Evolutionary conservation across 2,888 invertebrate species (phyloP).

Genomic region (Limulus polyphemus): DNA sequence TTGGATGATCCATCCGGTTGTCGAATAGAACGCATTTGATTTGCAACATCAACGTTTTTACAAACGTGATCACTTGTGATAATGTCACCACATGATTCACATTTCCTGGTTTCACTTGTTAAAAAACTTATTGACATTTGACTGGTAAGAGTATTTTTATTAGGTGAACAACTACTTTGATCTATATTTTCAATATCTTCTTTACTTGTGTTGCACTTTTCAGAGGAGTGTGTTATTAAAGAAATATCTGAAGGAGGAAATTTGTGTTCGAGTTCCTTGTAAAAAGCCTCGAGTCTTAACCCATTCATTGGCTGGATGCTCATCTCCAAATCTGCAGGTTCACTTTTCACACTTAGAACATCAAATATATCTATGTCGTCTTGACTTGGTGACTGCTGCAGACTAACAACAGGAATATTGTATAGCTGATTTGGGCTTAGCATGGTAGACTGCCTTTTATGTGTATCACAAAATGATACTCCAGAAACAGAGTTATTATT

Average conservation of each 20-base stretch:
- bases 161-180: no score
- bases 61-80: no score
- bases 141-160: no score
- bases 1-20: slow-evolving; percentile 1
- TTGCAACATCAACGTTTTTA: no score
- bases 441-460: slow-evolving; percentile 1
- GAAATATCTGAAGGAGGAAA: slow-evolving; percentile 8
- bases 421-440: slow-evolving; percentile 8
- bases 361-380: slow-evolving; percentile 17
- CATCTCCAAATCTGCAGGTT: slow-evolving; percentile 18
- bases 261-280: slow-evolving; percentile 17
- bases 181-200: no score
- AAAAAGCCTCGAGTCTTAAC: slow-evolving; percentile 18
- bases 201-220: no score
- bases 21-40: slow-evolving; percentile 8
- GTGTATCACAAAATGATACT: no score
- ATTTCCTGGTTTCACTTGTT: no score
- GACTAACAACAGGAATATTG: slow-evolving; percentile 10
- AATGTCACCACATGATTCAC: no score
- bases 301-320: slow-evolving; percentile 18
- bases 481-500: no score
- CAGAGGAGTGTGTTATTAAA: no score
- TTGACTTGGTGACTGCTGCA: slow-evolving; percentile 8
- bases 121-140: no score
- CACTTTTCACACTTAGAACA: slow-evolving; percentile 17